A percentile compares a stretch with the other conserved stretches of the same genome.
phyloP scores from a whole-genome alignment of 2,113 vertebrate species.

The Spea multiplicata region DNA sequence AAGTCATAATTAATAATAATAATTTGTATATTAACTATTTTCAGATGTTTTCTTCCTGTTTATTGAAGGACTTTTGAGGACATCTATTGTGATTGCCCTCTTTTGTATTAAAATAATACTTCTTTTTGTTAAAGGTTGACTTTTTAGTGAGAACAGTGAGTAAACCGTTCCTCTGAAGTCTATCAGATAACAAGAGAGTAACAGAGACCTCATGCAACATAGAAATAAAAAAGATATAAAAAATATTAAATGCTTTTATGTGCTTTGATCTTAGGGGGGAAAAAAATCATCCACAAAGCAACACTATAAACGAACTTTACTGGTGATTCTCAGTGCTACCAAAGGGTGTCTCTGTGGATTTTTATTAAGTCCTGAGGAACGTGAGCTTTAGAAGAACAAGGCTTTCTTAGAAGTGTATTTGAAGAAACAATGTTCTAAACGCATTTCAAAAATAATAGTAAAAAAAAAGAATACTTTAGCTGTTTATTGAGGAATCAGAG shows the following conservation, averaged over 20 bases:
- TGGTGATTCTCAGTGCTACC: slow-evolving; percentile 19
- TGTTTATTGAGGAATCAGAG: neutral
- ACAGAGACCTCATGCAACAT: neutral
- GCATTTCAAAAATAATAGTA: slow-evolving; percentile 11
- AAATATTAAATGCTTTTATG: slow-evolving; percentile 27
- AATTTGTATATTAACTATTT: no score
- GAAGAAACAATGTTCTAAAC: slow-evolving; percentile 19
- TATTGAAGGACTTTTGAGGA: neutral
- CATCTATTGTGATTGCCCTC: neutral
- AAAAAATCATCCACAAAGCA: slow-evolving; percentile 16
- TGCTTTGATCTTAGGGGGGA: slow-evolving; percentile 21
- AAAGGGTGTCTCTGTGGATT: slow-evolving; percentile 21
- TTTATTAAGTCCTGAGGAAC: slow-evolving; percentile 1
- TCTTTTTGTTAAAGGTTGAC: slow-evolving; percentile 12
- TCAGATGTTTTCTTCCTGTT: neutral
- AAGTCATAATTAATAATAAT: no score
- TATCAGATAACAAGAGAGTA: slow-evolving; percentile 24
- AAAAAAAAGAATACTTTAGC: neutral
- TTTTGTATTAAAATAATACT: neutral
- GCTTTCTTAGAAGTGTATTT: slow-evolving; percentile 30
- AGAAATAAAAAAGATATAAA: slow-evolving; percentile 7
- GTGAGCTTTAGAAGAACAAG: slow-evolving; percentile 33
- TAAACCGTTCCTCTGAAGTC: slow-evolving; percentile 9
- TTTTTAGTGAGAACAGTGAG: slow-evolving; percentile 17
- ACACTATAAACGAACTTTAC: slow-evolving; percentile 17